These are phyloP conservation scores for Galago senegalensis DNA, from an alignment of 2,797 vertebrate species.

Conservation along the genomic window DNA sequence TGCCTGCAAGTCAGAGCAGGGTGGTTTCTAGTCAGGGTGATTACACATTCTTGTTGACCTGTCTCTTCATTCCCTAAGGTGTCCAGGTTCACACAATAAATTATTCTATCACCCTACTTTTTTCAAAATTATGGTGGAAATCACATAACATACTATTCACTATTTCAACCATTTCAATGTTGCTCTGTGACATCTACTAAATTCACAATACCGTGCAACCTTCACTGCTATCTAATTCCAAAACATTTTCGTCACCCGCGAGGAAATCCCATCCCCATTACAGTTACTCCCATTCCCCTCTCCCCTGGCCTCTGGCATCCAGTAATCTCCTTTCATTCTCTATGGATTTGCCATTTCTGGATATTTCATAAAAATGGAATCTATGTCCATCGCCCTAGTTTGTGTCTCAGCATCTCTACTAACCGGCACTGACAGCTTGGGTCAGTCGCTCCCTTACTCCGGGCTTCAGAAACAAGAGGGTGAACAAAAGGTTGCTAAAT, in stretches of 20 bases:
- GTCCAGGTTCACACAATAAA: neutral
- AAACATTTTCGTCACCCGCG: neutral
- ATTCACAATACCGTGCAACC: neutral
- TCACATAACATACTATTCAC: neutral
- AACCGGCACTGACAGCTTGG: neutral
- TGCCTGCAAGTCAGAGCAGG: neutral
- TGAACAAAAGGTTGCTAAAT: neutral
- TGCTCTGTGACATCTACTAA: neutral
- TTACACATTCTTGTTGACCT: neutral
- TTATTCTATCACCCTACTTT: neutral
- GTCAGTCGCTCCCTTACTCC: neutral
- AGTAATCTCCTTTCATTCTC: too few species aligned
- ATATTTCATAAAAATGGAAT: neutral
- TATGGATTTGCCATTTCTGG: neutral
- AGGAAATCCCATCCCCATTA: neutral
- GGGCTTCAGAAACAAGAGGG: neutral
- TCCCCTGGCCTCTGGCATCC: neutral
- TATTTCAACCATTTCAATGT: neutral
- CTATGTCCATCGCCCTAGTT: neutral
- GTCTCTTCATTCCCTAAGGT: neutral
- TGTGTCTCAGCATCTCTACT: neutral
- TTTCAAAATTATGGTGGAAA: neutral
- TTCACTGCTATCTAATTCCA: neutral
- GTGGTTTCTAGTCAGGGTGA: too few species aligned
- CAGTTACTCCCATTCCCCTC: fast-evolving